Base-by-base conservation (phyloP, 53 echinoderm and acorn worm species). In the Echinometra lucunter region DNA sequence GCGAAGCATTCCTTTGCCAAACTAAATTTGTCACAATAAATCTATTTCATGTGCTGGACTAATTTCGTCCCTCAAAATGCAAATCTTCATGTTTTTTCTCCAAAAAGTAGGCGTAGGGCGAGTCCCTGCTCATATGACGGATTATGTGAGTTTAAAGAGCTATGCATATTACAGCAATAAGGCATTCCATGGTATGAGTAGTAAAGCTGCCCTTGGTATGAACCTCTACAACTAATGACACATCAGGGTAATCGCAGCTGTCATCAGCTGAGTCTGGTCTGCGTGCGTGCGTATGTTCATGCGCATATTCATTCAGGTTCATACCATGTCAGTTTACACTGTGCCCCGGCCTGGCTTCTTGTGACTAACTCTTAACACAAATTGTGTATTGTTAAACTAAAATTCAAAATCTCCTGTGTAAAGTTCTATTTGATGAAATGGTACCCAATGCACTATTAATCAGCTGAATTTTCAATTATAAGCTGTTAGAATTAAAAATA, bases 141-240 rank as follows among this genome's bases (percentile, higher is more conserved):
- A 85, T 85, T 85, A 85, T 49, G 49, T 1, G 45, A 47, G 85
- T 47, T 49, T 85, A 28, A 28, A 47, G 85, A 47, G 85, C 85
- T 85, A 47, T 49, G 85, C 27, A 49, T 85, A 85, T 85, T 85
- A 85, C 85, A n/a, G 85, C 85, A 85, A 85, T 85, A 85, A 16
- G 53, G 85, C 85, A 85, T 85, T 85, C 49, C 47, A 45, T 11
- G 85, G 7, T 85, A 85, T 85, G 85, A 85, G 45, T 53, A 13
- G 85, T 49, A 60, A 42, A 91, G 78, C 75, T 92, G 92, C 78
- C 74, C 92, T 78, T 23, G 57, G 74, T 56, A 25, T 92, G 92
- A 92, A 91, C 92, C 92, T 49, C 53, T 32, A 25, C 57, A 47
- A 28, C 66, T 17, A 47, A 57, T 92, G 92, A 92, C 92, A 92